phyloP scores from a whole-genome alignment of 2,888 invertebrate genomes.

The Plagodis pulveraria region DNA sequence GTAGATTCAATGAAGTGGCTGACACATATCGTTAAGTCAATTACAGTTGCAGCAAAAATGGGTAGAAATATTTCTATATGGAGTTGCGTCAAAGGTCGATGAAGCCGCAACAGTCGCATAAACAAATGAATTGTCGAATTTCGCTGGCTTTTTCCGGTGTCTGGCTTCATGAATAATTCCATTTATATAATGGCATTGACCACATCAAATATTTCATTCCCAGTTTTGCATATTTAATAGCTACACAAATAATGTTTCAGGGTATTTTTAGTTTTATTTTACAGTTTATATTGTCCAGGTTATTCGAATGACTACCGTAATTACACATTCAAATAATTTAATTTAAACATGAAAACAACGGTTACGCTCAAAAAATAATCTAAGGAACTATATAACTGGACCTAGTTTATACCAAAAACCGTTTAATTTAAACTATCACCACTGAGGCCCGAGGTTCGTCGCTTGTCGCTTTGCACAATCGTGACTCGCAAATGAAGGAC shows the following conservation, averaged over 20 bases:
- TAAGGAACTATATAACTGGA: no score
- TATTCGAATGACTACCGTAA: no score
- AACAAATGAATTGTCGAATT: constrained; percentile 79
- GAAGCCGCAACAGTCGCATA: constrained; percentile 70
- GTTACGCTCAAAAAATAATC: no score
- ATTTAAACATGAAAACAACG: no score
- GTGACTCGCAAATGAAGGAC: no score
- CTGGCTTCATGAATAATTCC: constrained; percentile 79
- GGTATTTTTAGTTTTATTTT: constrained; percentile 44
- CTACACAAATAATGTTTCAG: constrained; percentile 71
- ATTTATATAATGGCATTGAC: constrained; percentile 77
- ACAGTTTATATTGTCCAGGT: no score
- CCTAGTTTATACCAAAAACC: no score
- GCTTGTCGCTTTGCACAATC: no score
- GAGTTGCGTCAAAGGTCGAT: constrained; percentile 59
- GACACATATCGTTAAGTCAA: constrained; percentile 51
- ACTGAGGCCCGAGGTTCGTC: no score
- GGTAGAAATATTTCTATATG: constrained; percentile 50
- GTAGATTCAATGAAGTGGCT: constrained; percentile 39
- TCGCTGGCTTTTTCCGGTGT: constrained; percentile 75
- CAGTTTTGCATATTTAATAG: constrained; percentile 78
- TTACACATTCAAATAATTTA: no score
- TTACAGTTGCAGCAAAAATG: constrained; percentile 55
- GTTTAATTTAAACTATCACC: no score
- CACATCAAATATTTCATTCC: constrained; percentile 79